Conservation (phyloP, 1,140 invertebrate species). For the Cyphomyrmex costatus region DNA sequence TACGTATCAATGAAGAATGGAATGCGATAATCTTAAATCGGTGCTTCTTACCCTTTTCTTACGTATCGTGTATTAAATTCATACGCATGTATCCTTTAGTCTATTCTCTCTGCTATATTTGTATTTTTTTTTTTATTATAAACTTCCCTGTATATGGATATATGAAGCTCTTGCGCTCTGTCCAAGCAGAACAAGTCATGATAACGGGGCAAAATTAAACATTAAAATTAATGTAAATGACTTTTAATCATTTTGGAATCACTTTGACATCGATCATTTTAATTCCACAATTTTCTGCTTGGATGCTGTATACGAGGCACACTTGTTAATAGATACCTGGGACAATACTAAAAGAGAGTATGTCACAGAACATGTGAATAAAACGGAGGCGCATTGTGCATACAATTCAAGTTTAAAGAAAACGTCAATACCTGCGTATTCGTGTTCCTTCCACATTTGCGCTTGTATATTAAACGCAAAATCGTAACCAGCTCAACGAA, state of each 20-base stretch:
- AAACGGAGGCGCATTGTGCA: conserved; percentile 47
- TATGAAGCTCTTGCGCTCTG: conserved; percentile 32
- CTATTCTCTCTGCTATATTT: neutral
- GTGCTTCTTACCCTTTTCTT: neutral
- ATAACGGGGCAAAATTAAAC: too few relatives aligned
- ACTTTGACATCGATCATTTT: too few relatives aligned
- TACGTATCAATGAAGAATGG: conserved; percentile 16
- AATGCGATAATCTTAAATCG: conserved; percentile 42
- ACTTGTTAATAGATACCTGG: conserved; percentile 56
- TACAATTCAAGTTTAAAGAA: conserved; percentile 63
- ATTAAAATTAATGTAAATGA: too few relatives aligned
- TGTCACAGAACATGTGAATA: conserved; percentile 24
- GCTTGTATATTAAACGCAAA: neutral
- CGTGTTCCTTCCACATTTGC: conserved; percentile 12
- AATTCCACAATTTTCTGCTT: too few relatives aligned
- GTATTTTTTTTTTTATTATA: neutral
- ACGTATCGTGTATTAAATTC: conserved; percentile 9
- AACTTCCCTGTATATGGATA: neutral
- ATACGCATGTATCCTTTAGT: neutral
- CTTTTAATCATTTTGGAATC: too few relatives aligned
- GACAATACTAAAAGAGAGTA: conserved; percentile 34
- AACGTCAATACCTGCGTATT: conserved; percentile 43
- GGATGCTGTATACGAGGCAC: too few relatives aligned
- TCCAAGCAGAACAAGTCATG: too few relatives aligned
- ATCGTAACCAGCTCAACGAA: conserved; percentile 9